Base-by-base conservation (phyloP, 2,113 vertebrate species). In the Nerophis lumbriciformis region DNA sequence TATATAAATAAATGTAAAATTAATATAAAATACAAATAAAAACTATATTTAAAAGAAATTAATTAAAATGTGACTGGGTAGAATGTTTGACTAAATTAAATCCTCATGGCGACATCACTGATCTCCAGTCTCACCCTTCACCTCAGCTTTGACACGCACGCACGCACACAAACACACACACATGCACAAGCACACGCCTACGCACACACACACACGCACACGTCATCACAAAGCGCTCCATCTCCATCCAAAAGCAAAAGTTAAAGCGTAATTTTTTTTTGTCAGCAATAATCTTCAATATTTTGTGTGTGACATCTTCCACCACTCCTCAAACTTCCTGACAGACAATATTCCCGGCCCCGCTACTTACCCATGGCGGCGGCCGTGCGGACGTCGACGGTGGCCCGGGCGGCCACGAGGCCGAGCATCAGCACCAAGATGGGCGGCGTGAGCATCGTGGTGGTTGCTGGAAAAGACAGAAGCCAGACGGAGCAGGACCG, bases 281-380 rank as follows among this genome's bases (percentile, higher is more conserved):
- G 1, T 10, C 13, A 39, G 28, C 28, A 28, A 28, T 28, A 28
- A 28, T 28, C 28, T 28, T 28, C 28, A 28, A 28, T 28, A 3
- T 28, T 28, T 28, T 28, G 28, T 4, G 4, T 28, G 28, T 28
- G 28, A 28, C 1, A 28, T 2, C 28, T 28, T 3, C 28, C 28
- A 28, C 28, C 28, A 2, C 28, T 28, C 28, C 28, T 3, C 28
- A 28, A 28, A 28, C 28, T 28, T 28, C 28, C 28, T 28, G 28
- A 28, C 28, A 28, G 28, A 28, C 28, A 3, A 28, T n/a, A n/a
- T n/a, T 28, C 28, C 28, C 28, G 28, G 3, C 28, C 28, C 28
- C 28, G 38, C 12, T 59, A 78, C 89, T 91, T 79, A 92, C 90
- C 89, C 85, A 90, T 89, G 67, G 89, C 85, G 6, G 89, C 89